These are phyloP conservation scores for Brotula barbata DNA, from an alignment of 2,797 vertebrate species.

Conservation along the genomic window DNA sequence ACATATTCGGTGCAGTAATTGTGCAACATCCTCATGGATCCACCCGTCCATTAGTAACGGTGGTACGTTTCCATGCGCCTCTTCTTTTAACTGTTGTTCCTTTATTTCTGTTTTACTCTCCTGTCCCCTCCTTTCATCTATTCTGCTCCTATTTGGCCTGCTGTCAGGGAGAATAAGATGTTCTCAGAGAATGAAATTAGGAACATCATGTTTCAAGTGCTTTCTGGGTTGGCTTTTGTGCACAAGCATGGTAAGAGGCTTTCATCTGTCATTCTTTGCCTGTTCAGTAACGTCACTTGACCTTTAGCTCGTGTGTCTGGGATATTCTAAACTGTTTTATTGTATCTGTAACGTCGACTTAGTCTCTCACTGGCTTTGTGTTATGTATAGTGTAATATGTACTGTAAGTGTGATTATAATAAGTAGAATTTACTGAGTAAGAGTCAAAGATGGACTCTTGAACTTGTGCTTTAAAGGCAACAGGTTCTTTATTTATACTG, in stretches of 20 bases:
- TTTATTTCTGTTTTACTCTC: conserved; percentile 43
- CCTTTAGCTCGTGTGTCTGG: conserved; percentile 12
- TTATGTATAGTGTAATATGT: background rate
- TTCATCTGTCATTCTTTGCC: conserved; percentile 22
- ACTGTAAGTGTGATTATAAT: too few relatives aligned
- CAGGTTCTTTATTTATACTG: too few relatives aligned
- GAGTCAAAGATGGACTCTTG: too few relatives aligned
- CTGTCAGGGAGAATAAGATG: conserved; percentile 80
- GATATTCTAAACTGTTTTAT: conserved; percentile 12
- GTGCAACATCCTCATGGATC: background rate
- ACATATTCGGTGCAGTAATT: too few relatives aligned
- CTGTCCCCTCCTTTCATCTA: conserved; percentile 39
- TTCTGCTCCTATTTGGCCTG: conserved; percentile 34
- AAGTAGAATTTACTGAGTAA: too few relatives aligned
- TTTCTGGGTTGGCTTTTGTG: conserved; percentile 81
- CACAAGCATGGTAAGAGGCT: conserved; percentile 81
- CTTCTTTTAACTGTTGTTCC: conserved; percentile 34
- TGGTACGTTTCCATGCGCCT: background rate
- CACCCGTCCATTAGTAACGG: background rate
- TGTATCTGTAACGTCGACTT: background rate
- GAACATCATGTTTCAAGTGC: conserved; percentile 82
- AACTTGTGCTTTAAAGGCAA: too few relatives aligned
- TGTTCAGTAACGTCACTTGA: conserved; percentile 19
- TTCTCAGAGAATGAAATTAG: conserved; percentile 84
- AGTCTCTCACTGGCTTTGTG: background rate